Evolutionary conservation across 1,140 invertebrate species (phyloP).

Genomic region (Micrasema minimum): DNA sequence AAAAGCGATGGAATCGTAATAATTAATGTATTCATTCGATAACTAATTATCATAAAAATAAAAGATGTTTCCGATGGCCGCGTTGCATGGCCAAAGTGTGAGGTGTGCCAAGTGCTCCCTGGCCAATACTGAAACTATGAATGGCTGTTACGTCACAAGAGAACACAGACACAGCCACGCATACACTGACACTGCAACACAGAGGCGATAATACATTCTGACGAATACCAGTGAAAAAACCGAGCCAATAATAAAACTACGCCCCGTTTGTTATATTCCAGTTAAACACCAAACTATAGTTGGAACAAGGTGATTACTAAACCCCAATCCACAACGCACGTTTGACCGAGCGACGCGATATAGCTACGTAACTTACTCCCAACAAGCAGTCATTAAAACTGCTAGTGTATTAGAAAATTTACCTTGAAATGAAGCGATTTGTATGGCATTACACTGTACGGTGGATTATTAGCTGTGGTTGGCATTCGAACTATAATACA

Average conservation of each 20-base stretch:
- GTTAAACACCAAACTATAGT: too few relatives aligned
- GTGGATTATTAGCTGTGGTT: background rate
- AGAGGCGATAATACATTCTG: background rate
- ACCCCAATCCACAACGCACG: too few relatives aligned
- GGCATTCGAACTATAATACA: background rate
- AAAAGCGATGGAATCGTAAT: too few relatives aligned
- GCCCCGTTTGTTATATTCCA: too few relatives aligned
- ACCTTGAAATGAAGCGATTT: conserved; percentile 32
- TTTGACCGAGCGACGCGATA: too few relatives aligned
- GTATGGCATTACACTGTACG: conserved; percentile 10
- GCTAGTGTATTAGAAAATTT: conserved; percentile 32
- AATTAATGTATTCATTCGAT: too few relatives aligned
- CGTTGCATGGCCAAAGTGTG: background rate
- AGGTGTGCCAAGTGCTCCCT: conserved; percentile 20
- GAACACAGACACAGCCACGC: background rate
- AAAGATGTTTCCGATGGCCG: too few relatives aligned
- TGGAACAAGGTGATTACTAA: too few relatives aligned
- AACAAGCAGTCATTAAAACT: conserved; percentile 22
- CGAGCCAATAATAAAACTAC: conserved; percentile 22
- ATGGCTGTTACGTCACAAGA: conserved; percentile 29
- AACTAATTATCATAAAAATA: too few relatives aligned
- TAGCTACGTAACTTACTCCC: conserved; percentile 3
- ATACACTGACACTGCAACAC: background rate
- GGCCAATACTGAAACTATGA: conserved; percentile 33
- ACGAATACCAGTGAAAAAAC: conserved; percentile 16